Evolutionary conservation across 2,888 invertebrate genomes (phyloP).

Genomic region (Agonopterix subpropinquella): DNA sequence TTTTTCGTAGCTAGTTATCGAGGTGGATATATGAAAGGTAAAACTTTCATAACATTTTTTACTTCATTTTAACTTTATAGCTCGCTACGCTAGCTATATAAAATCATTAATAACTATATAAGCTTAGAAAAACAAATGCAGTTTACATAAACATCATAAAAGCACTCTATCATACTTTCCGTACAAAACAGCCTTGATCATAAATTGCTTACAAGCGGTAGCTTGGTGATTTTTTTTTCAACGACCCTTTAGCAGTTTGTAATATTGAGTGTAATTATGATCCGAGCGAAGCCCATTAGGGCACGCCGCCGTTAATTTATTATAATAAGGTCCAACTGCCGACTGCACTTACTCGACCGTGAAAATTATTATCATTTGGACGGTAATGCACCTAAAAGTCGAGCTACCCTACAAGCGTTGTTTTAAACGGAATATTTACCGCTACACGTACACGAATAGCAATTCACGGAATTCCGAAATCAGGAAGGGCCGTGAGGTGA

Average conservation of each 20-base stretch:
- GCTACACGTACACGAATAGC: background rate
- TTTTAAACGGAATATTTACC: background rate
- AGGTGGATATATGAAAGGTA: no score
- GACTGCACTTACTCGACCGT: constrained; percentile 55
- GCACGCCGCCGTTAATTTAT: constrained; percentile 63
- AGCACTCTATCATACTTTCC: no score
- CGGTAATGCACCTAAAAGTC: constrained; percentile 23
- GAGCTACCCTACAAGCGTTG: background rate
- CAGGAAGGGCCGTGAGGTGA: constrained; percentile 9
- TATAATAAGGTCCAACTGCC: constrained; percentile 70
- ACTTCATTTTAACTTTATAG: no score
- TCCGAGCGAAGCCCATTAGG: constrained; percentile 53
- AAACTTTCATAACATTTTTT: no score
- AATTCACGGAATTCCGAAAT: constrained; percentile 9
- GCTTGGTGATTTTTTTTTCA: constrained; percentile 26
- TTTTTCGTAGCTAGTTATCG: no score
- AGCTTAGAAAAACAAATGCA: no score
- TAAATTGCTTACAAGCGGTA: no score
- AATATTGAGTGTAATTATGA: constrained; percentile 56
- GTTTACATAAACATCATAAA: no score
- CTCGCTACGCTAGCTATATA: no score
- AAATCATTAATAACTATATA: no score
- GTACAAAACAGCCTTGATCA: no score
- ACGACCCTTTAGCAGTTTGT: constrained; percentile 51
- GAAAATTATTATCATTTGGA: constrained; percentile 67